These are phyloP conservation scores for Tetramorium alpestre DNA, from an alignment of 1,140 invertebrate genomes.

Conservation along the genomic window DNA sequence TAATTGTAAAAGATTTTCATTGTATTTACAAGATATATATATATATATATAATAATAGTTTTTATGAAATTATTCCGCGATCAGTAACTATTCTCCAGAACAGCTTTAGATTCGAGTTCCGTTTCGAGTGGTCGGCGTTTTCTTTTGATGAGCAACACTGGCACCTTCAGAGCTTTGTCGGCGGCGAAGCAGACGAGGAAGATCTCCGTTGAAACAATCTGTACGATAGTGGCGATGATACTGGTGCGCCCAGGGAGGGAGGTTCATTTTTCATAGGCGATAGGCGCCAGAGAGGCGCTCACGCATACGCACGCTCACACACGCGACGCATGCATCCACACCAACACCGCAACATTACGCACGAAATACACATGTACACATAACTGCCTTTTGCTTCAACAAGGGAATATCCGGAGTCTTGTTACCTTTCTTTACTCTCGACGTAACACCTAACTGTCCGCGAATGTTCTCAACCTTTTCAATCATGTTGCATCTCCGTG, in stretches of 20 bases:
- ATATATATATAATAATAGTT: neutral
- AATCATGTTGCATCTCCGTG: neutral
- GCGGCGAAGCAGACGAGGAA: slow-evolving; percentile 20
- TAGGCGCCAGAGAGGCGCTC: slow-evolving; percentile 82
- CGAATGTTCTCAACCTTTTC: slow-evolving; percentile 55
- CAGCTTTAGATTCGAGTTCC: neutral
- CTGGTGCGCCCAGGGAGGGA: slow-evolving; percentile 74
- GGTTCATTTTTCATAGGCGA: slow-evolving; percentile 82
- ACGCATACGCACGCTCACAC: slow-evolving; percentile 57
- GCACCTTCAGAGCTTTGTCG: slow-evolving; percentile 49
- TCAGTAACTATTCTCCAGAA: neutral
- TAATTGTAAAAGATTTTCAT: slow-evolving; percentile 8
- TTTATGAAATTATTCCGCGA: neutral
- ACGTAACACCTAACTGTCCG: slow-evolving; percentile 42
- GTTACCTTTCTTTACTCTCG: slow-evolving; percentile 59
- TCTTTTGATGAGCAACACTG: slow-evolving; percentile 52
- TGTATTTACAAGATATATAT: neutral
- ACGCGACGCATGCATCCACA: slow-evolving; percentile 36
- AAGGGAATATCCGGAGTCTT: slow-evolving; percentile 54
- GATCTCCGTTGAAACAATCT: slow-evolving; percentile 65
- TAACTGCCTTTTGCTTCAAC: slow-evolving; percentile 50
- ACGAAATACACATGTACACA: slow-evolving; percentile 18
- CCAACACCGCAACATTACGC: slow-evolving; percentile 18
- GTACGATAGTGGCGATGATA: slow-evolving; percentile 65
- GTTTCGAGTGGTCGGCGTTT: slow-evolving; percentile 39